phyloP scores from a whole-genome alignment of 2,888 invertebrate species.

The Chrysolina oricalcia region DNA sequence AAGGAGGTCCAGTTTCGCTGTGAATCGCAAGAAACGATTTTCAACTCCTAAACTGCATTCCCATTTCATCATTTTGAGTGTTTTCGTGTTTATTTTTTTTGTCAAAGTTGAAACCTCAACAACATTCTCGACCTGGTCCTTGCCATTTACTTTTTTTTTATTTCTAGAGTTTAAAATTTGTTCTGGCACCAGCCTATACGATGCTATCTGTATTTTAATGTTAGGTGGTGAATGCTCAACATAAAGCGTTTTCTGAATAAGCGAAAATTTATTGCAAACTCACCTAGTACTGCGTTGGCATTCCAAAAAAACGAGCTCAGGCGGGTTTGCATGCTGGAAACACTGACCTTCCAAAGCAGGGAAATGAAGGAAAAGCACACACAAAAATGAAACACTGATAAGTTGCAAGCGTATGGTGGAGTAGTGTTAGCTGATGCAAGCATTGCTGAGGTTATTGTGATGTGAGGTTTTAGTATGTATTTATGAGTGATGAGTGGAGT shows the following conservation, averaged over 20 bases:
- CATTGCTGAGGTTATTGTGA: neutral
- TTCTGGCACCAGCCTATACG: too few relatives aligned
- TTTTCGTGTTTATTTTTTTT: too few relatives aligned
- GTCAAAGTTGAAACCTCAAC: too few relatives aligned
- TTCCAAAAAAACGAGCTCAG: neutral
- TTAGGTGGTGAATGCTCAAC: neutral
- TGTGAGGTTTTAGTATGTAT: neutral
- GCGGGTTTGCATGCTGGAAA: slow-evolving; percentile 9
- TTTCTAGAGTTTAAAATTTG: too few relatives aligned
- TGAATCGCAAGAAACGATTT: too few relatives aligned
- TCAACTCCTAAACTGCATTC: too few relatives aligned
- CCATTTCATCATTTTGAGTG: too few relatives aligned
- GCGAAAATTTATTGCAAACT: neutral
- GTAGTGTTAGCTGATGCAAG: neutral
- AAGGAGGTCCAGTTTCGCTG: too few relatives aligned
- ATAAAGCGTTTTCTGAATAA: neutral
- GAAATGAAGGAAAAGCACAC: slow-evolving; percentile 6
- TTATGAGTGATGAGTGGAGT: neutral
- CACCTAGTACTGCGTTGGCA: neutral
- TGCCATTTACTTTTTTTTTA: too few relatives aligned
- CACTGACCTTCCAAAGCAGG: neutral
- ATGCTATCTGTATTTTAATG: too few relatives aligned
- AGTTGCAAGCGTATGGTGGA: neutral
- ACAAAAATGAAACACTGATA: slow-evolving; percentile 1
- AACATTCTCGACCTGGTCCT: too few relatives aligned